Conservation (phyloP, 2,797 vertebrate species). For the Peromyscus nudipes region DNA sequence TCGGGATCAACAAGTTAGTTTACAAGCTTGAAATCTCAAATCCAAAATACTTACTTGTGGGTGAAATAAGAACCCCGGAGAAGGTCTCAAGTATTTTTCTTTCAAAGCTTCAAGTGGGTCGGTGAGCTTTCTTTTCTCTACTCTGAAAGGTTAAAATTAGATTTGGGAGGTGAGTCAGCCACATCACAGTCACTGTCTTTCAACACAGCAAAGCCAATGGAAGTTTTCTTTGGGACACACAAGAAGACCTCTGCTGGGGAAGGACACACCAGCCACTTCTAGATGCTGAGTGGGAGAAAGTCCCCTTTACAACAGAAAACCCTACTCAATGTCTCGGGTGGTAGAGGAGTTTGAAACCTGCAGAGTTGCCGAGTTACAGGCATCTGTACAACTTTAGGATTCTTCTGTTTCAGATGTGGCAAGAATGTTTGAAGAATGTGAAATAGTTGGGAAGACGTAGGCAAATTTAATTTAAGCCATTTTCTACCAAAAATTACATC, state of each 20-base stretch:
- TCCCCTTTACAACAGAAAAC: constrained; percentile 66
- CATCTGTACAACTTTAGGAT: not conserved
- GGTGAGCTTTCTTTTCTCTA: constrained; percentile 99
- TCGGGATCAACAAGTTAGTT: constrained; percentile 89
- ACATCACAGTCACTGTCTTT: constrained; percentile 76
- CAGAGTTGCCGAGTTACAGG: not conserved
- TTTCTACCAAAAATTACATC: not conserved
- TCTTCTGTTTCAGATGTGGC: constrained; percentile 25
- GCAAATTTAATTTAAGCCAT: constrained; percentile 21
- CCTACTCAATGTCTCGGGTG: constrained; percentile 45
- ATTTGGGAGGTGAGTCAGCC: constrained; percentile 86
- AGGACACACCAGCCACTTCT: not conserved
- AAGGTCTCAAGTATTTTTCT: constrained; percentile 99
- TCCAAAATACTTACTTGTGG: constrained; percentile 95
- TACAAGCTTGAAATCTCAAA: constrained; percentile 85
- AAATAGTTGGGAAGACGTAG: not conserved
- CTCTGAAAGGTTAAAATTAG: constrained; percentile 97
- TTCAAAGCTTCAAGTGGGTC: constrained; percentile 99
- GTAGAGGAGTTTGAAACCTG: constrained; percentile 43
- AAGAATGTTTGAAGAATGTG: constrained; percentile 29
- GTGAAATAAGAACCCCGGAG: constrained; percentile 98
- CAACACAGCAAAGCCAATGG: constrained; percentile 72
- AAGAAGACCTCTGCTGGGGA: constrained; percentile 36
- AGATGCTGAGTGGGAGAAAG: not conserved
- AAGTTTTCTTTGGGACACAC: constrained; percentile 65